Conservation (phyloP, 2,113 vertebrate species). For the Etia nguti region DNA sequence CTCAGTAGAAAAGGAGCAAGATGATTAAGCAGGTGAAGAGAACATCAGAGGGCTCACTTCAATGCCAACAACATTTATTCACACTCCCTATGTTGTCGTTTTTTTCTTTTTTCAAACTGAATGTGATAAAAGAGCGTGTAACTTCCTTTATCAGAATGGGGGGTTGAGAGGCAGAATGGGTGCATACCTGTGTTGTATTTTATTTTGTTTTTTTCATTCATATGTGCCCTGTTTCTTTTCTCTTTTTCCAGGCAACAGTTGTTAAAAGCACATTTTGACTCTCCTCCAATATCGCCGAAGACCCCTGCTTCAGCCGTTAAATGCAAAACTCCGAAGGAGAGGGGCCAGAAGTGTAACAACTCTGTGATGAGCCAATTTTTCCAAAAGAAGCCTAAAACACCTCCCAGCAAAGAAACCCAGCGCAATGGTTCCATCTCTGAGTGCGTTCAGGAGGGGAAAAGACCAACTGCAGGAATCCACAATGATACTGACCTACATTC, state of each 20-base stretch:
- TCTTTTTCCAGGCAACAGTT: slow-evolving; percentile 74
- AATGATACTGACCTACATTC: background rate
- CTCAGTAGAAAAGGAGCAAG: background rate
- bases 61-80: background rate
- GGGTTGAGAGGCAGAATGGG: background rate
- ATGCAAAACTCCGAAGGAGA: slow-evolving; percentile 37
- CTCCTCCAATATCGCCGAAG: slow-evolving; percentile 69
- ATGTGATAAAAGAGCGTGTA: background rate
- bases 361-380: slow-evolving; percentile 67
- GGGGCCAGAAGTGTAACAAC: slow-evolving; percentile 28
- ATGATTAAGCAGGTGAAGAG: slow-evolving; percentile 6
- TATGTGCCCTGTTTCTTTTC: background rate
- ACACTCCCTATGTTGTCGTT: background rate
- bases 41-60: slow-evolving; percentile 7
- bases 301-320: slow-evolving; percentile 44
- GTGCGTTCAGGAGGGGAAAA: background rate
- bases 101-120: background rate
- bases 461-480: background rate
- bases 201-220: background rate
- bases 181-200: background rate
- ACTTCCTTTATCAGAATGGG: background rate
- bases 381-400: slow-evolving; percentile 50
- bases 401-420: background rate
- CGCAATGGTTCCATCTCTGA: background rate
- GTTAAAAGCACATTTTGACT: slow-evolving; percentile 70